Conservation (phyloP, 2,888 invertebrate genomes). For the Spialia ferax region DNA sequence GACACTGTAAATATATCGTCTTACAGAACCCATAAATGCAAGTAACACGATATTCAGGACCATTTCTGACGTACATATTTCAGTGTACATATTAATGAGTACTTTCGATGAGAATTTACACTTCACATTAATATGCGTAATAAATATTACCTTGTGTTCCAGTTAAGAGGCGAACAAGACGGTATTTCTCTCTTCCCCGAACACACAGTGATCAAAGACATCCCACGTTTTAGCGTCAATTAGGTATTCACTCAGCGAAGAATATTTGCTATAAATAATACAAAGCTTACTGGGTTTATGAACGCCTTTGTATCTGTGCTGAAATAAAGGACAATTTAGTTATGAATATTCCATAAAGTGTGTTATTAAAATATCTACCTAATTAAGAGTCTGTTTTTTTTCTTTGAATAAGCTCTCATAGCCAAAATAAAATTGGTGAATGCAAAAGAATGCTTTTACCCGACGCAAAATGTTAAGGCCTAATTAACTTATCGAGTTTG, state of each 20-base stretch:
- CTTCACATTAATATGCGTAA: slow-evolving; percentile 32
- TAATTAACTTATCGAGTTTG: too few species aligned
- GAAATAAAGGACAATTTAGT: neutral
- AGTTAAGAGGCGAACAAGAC: slow-evolving; percentile 34
- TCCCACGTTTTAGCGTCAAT: slow-evolving; percentile 49
- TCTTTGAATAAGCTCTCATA: too few species aligned
- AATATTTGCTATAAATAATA: slow-evolving; percentile 39
- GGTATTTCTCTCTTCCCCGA: slow-evolving; percentile 46
- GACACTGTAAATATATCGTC: neutral
- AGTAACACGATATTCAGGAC: slow-evolving; percentile 23
- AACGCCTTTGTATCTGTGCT: neutral
- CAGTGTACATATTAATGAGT: slow-evolving; percentile 37
- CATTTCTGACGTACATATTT: slow-evolving; percentile 26
- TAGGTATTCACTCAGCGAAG: slow-evolving; percentile 41
- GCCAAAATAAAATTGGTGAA: too few species aligned
- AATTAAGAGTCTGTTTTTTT: too few species aligned
- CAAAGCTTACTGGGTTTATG: slow-evolving; percentile 15
- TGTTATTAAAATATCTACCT: too few species aligned
- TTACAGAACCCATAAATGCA: slow-evolving; percentile 6
- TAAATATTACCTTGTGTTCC: slow-evolving; percentile 38
- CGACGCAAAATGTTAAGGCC: too few species aligned
- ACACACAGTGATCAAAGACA: slow-evolving; percentile 53
- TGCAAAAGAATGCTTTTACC: too few species aligned
- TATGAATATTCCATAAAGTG: too few species aligned
- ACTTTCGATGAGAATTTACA: slow-evolving; percentile 37